phyloP scores from a whole-genome alignment of 2,797 vertebrate species.

The Brachyrhaphis roseni region DNA sequence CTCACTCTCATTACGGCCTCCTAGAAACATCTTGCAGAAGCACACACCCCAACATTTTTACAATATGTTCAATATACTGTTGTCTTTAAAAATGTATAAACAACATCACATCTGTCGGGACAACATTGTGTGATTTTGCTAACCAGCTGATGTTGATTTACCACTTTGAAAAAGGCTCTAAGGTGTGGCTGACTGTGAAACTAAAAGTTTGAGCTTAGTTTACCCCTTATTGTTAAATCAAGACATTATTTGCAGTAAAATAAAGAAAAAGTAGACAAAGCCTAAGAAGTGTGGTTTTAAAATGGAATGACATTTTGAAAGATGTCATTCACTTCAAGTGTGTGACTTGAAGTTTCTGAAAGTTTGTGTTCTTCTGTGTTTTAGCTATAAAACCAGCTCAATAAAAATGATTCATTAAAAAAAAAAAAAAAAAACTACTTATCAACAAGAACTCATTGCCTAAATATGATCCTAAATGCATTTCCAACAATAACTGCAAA shows the following conservation, averaged over 20 bases:
- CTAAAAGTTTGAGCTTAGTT: background rate
- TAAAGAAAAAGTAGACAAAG: too few relatives aligned
- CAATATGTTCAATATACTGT: background rate
- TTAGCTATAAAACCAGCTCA: background rate
- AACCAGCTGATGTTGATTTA: background rate
- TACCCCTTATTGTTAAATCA: conserved; percentile 12
- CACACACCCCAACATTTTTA: background rate
- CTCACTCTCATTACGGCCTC: background rate
- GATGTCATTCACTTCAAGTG: too few relatives aligned
- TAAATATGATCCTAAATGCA: background rate
- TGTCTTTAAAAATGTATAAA: background rate
- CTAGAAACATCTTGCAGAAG: background rate
- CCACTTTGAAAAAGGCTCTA: background rate
- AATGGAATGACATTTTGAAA: background rate
- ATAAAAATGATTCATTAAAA: background rate
- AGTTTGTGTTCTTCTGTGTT: background rate
- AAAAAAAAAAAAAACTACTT: background rate
- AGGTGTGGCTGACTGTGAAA: background rate
- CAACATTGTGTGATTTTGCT: background rate
- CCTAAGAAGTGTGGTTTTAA: background rate
- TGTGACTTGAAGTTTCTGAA: background rate
- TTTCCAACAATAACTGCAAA: background rate
- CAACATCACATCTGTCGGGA: background rate
- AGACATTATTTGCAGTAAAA: background rate
- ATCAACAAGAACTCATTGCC: background rate